These are phyloP conservation scores for Salminus brasiliensis DNA, from an alignment of 2,113 vertebrate species.

Conservation along the genomic window DNA sequence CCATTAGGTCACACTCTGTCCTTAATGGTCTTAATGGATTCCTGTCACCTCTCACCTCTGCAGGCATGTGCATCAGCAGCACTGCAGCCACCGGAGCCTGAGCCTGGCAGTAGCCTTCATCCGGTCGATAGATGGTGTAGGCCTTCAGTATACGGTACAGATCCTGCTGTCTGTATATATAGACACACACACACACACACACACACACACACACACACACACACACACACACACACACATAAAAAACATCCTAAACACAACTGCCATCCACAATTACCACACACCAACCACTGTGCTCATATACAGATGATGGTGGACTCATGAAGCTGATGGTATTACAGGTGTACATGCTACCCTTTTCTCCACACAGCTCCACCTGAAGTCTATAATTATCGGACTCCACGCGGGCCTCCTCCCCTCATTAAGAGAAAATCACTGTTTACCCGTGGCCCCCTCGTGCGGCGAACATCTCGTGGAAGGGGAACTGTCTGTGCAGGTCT, in stretches of 20 bases:
- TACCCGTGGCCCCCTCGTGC: conserved; percentile 90
- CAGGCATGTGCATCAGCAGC: conserved; percentile 93
- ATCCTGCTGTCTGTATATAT: conserved; percentile 83
- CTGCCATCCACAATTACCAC: not conserved
- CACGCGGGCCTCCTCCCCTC: not conserved
- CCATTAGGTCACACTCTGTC: no score
- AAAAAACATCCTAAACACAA: not conserved
- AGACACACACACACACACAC: not conserved
- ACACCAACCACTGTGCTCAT: not conserved
- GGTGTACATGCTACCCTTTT: not conserved
- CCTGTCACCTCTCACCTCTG: conserved; percentile 78
- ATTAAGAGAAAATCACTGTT: conserved; percentile 42
- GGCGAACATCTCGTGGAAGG: conserved; percentile 93
- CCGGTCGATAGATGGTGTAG: conserved; percentile 87
- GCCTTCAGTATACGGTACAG: conserved; percentile 90
- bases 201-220: not conserved
- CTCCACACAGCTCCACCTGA: not conserved
- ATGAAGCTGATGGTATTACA: no score
- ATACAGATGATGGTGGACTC: no score
- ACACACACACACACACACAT: not conserved
- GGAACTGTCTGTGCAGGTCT: conserved; percentile 90
- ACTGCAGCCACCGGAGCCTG: conserved; percentile 90
- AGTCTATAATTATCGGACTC: not conserved
- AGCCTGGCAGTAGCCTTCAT: conserved; percentile 92
- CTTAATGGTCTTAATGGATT: no score